Conservation (phyloP, 64 coral and sea anemone genomes). For the Anthopleura sola region DNA sequence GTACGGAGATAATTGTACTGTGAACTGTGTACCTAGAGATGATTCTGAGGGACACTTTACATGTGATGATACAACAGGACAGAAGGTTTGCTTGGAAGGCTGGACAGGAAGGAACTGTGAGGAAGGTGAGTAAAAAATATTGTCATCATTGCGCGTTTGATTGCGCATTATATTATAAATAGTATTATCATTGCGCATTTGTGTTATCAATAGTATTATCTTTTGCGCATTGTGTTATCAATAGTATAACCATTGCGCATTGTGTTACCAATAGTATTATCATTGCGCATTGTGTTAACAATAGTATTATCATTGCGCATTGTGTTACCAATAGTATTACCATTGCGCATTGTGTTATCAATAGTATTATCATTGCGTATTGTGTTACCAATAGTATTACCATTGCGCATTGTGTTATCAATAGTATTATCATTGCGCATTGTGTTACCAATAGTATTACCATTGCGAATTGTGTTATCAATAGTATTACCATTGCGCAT, state of each 20-base stretch:
- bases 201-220: not conserved
- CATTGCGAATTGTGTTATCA: not conserved
- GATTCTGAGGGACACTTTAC: slow-evolving; percentile 54
- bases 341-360: not conserved
- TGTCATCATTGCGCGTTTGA: not conserved
- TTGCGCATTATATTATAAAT: not conserved
- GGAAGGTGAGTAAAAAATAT: slow-evolving; percentile 6
- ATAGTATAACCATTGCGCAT: not conserved
- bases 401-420: not conserved
- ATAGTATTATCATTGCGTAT: not conserved
- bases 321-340: not conserved
- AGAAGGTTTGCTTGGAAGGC: slow-evolving; percentile 52
- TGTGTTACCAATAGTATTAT: not conserved
- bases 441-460: not conserved
- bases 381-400: not conserved
- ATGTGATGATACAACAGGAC: slow-evolving; percentile 50
- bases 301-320: not conserved
- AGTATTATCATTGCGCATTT: not conserved
- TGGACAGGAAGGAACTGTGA: slow-evolving; percentile 60
- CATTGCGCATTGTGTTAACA: not conserved
- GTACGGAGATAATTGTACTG: slow-evolving; percentile 38
- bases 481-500: not conserved
- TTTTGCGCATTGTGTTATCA: not conserved
- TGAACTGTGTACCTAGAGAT: slow-evolving; percentile 35
- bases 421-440: not conserved